Percentiles rank a stretch among this genome's conserved stretches.
Conservation (phyloP, 2,888 invertebrate species). For the Nomada lathburiana region DNA sequence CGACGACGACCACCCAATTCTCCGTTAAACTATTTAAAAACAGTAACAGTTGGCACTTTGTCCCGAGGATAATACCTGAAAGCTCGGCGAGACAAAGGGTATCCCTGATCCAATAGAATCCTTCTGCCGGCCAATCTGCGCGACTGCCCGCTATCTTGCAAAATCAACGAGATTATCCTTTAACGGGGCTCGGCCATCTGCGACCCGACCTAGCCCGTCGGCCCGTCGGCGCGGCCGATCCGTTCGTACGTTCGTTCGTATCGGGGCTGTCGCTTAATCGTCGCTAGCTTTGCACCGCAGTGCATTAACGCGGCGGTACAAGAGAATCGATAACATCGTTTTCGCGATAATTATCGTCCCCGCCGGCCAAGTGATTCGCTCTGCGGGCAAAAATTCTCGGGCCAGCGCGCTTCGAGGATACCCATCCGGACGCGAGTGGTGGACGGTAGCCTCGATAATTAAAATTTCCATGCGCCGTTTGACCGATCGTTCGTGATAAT, state of each 20-base stretch:
- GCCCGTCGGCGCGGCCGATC: not conserved
- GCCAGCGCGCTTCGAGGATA: constrained; percentile 15
- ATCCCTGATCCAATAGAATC: constrained; percentile 68
- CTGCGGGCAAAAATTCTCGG: constrained; percentile 18
- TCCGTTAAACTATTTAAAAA: constrained; percentile 51
- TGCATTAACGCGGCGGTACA: not conserved
- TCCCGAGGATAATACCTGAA: constrained; percentile 60
- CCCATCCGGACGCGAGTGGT: constrained; percentile 6
- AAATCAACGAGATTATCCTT: constrained; percentile 73
- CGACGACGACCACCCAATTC: constrained; percentile 23
- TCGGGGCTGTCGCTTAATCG: constrained; percentile 8
- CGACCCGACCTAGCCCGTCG: constrained; percentile 32
- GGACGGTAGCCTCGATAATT: constrained; percentile 51
- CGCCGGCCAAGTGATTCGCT: constrained; percentile 6
- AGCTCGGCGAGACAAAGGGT: constrained; percentile 65
- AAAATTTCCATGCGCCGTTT: constrained; percentile 55
- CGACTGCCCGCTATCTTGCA: constrained; percentile 62
- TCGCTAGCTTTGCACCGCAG: constrained; percentile 3
- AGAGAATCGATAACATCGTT: constrained; percentile 31
- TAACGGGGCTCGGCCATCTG: constrained; percentile 67
- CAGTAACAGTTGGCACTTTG: constrained; percentile 69
- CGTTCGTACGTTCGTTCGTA: constrained; percentile 5
- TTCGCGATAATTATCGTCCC: constrained; percentile 38
- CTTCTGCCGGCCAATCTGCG: constrained; percentile 58
- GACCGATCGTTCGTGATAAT: constrained; percentile 54